Evolutionary conservation across 2,888 invertebrate species (phyloP), one percentile per base, ranked within the genome.

Genomic region (Homarus gammarus): DNA sequence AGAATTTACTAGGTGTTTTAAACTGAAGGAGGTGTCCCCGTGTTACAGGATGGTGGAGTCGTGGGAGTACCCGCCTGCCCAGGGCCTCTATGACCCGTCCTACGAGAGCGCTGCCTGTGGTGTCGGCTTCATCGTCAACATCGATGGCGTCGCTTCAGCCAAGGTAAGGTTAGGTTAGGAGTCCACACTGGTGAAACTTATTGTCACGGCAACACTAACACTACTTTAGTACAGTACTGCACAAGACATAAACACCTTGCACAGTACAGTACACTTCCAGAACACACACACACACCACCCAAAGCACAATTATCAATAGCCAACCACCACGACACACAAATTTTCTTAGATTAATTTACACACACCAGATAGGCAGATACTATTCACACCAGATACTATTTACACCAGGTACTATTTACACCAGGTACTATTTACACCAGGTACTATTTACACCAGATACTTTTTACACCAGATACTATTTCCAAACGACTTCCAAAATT

Each of bases 41-140:
- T n/a, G n/a, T n/a, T 56, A 18, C 27, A 64, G 64, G 10, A 82
- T 87, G 87, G 31, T 31, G 33, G 87, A 87, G 81, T 56, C 91
- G 72, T 93, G 93, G 93, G 92, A 95, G 88, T 93, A 93, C 84
- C 97, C 97, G 94, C 95, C 95, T 94, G 96, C 96, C 95, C 96
- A 97, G 95, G 98, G 99, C 95, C 96, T 99, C 94, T 99, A 99
- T 95, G 97, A 98, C 95, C 99, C 99, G 91, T 96, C 96, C 93
- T 96, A 97, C 94, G 99, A 99, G 95, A 97, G 96, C 94, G 99
- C 99, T 94, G 98, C 99, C 92, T 99, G 99, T 94, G 99, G 99
- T 92, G 99, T 99, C 93, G 99, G 99, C 93, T 99, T 99, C 95
- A 98, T 99, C 93, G 99, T 98, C 94, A 97, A 98, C 94, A 99